Evolutionary conservation across 1,140 invertebrate genomes (phyloP).

Genomic region (Psix sp.): DNA sequence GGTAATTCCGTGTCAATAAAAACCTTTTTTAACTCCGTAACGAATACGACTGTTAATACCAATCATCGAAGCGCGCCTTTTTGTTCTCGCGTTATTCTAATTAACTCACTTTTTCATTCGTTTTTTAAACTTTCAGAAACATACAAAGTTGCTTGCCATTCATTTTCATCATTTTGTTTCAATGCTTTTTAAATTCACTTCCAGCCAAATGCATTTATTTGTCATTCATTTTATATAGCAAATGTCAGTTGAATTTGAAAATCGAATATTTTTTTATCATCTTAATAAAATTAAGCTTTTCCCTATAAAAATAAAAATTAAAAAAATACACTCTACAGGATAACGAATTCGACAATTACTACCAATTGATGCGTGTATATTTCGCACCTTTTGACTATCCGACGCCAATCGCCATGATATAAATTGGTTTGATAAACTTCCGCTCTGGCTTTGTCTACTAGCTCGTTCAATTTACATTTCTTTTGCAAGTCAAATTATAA

Average conservation of each 20-base stretch:
- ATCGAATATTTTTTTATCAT: too few species aligned
- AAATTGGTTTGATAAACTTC: constrained; percentile 53
- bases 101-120: constrained; percentile 6
- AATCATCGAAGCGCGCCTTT: background rate
- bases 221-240: too few species aligned
- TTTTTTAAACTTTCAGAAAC: too few species aligned
- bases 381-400: constrained; percentile 36
- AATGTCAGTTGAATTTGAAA: too few species aligned
- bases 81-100: background rate
- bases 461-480: constrained; percentile 30
- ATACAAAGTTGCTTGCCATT: too few species aligned
- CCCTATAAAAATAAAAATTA: too few species aligned
- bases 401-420: constrained; percentile 34
- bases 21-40: constrained; percentile 2
- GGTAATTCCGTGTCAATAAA: constrained; percentile 14
- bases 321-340: background rate
- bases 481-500: constrained; percentile 45
- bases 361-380: constrained; percentile 29
- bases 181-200: too few species aligned
- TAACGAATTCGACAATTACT: constrained; percentile 32
- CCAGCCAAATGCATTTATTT: too few species aligned
- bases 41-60: constrained; percentile 1
- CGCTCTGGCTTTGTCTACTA: constrained; percentile 33
- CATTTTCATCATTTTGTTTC: too few species aligned
- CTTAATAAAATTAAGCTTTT: too few species aligned